Percentiles rank a stretch among this genome's conserved stretches.
Evolutionary conservation across 1,140 invertebrate species (phyloP).

Genomic region (Monomorium pharaonis): DNA sequence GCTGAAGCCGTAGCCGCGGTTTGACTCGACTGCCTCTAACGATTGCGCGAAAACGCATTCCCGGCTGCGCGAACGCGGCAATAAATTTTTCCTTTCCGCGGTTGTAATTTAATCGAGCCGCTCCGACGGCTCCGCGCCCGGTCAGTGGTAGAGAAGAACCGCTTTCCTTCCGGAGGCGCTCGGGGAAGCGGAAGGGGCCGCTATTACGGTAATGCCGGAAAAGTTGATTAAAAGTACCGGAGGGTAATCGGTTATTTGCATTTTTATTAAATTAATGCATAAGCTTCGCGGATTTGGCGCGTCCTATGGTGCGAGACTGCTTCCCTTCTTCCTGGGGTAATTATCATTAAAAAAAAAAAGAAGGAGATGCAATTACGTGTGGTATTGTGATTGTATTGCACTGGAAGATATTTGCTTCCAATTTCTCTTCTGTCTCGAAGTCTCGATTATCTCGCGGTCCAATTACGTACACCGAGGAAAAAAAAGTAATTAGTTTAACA

Average conservation of each 20-base stretch:
- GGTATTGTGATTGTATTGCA: not conserved
- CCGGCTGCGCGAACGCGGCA: not conserved
- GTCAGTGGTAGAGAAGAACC: slow-evolving; percentile 43
- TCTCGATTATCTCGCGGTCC: too few relatives aligned
- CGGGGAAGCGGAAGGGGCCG: slow-evolving; percentile 43
- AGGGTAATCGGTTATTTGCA: slow-evolving; percentile 52
- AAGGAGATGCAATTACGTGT: not conserved
- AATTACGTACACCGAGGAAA: too few relatives aligned
- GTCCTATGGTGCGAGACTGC: not conserved
- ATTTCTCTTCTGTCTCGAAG: not conserved
- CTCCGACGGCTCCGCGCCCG: slow-evolving; percentile 46
- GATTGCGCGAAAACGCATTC: slow-evolving; percentile 8
- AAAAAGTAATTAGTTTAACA: too few relatives aligned
- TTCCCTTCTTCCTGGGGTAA: not conserved
- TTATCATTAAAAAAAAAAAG: not conserved
- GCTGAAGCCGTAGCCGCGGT: not conserved
- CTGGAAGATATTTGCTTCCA: not conserved
- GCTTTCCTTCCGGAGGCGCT: slow-evolving; percentile 55
- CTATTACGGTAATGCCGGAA: slow-evolving; percentile 30
- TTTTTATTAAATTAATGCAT: slow-evolving; percentile 52
- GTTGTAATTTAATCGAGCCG: slow-evolving; percentile 55
- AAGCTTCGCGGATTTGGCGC: not conserved
- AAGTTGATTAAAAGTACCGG: slow-evolving; percentile 56
- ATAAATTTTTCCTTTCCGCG: slow-evolving; percentile 57
- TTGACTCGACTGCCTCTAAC: not conserved